Evolutionary conservation across 2,888 invertebrate genomes (phyloP).

Genomic region (Lissonota sp.): DNA sequence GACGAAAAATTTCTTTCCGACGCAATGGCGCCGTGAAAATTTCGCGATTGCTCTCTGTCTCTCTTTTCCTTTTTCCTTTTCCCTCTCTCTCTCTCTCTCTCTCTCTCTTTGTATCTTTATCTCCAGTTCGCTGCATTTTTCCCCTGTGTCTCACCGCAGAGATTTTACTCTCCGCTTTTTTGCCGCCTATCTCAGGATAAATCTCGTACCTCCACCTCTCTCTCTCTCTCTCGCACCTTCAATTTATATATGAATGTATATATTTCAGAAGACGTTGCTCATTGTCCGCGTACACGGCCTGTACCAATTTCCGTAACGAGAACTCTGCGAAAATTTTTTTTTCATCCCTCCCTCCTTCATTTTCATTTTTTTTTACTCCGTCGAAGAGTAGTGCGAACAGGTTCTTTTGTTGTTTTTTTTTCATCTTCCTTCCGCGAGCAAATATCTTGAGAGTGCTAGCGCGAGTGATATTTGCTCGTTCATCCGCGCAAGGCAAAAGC

Average conservation of each 20-base stretch:
- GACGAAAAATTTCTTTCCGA: slow-evolving; percentile 66
- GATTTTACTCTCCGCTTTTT: slow-evolving; percentile 51
- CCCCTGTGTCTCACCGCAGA: slow-evolving; percentile 21
- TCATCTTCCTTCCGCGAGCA: slow-evolving; percentile 44
- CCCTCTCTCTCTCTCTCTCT: slow-evolving; percentile 43
- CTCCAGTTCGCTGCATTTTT: slow-evolving; percentile 45
- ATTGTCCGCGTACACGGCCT: slow-evolving; percentile 63
- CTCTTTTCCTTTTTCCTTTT: slow-evolving; percentile 18
- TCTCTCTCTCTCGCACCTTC: slow-evolving; percentile 43
- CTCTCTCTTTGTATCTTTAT: slow-evolving; percentile 51
- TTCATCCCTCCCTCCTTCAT: not conserved
- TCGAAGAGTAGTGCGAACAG: slow-evolving; percentile 3
- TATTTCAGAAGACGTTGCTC: slow-evolving; percentile 46
- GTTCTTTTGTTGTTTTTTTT: slow-evolving; percentile 19
- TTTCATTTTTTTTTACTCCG: not conserved
- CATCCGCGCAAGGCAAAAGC: not conserved
- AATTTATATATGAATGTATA: not conserved
- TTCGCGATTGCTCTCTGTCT: slow-evolving; percentile 63
- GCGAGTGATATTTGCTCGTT: slow-evolving; percentile 25
- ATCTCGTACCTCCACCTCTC: slow-evolving; percentile 47
- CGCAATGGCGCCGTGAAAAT: slow-evolving; percentile 68
- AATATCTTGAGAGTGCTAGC: slow-evolving; percentile 52
- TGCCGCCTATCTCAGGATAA: slow-evolving; percentile 37
- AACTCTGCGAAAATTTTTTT: slow-evolving; percentile 59
- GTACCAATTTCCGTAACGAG: slow-evolving; percentile 77